Evolutionary conservation across 2,888 invertebrate species (phyloP).

Genomic region (Pterostichus madidus): DNA sequence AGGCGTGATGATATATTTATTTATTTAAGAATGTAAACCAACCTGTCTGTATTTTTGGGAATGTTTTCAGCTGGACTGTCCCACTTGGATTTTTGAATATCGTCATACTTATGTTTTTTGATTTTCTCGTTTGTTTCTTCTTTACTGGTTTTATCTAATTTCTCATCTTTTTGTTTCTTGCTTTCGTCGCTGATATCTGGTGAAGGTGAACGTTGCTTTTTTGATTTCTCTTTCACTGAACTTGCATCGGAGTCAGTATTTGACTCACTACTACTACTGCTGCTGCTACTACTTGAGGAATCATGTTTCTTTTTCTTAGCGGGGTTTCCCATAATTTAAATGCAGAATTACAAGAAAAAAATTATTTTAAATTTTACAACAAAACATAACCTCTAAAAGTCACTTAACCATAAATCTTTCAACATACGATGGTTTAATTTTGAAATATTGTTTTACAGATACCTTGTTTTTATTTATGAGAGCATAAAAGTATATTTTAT

Average conservation of each 20-base stretch:
- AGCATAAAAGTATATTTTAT: neutral
- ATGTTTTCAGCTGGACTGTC: slow-evolving; percentile 70
- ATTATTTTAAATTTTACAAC: neutral
- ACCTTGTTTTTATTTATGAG: too few relatives aligned
- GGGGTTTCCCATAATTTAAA: slow-evolving; percentile 28
- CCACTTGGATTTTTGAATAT: slow-evolving; percentile 70
- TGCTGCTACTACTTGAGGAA: slow-evolving; percentile 34
- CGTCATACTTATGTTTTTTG: slow-evolving; percentile 65
- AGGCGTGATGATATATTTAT: too few relatives aligned
- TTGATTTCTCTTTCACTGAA: slow-evolving; percentile 42
- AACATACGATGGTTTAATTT: too few relatives aligned
- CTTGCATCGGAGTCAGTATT: slow-evolving; percentile 45
- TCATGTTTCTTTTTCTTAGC: slow-evolving; percentile 47
- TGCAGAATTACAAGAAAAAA: neutral
- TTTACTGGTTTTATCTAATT: slow-evolving; percentile 30
- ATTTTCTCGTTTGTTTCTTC: slow-evolving; percentile 42
- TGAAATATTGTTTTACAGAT: too few relatives aligned
- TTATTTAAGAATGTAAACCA: neutral
- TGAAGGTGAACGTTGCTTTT: slow-evolving; percentile 41
- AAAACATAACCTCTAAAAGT: slow-evolving; percentile 17
- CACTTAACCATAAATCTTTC: neutral
- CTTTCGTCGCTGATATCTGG: slow-evolving; percentile 15
- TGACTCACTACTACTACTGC: slow-evolving; percentile 45
- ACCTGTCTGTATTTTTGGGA: slow-evolving; percentile 63
- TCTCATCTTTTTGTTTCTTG: slow-evolving; percentile 9